Evolutionary conservation across 1,140 invertebrate species (phyloP), one percentile per base, ranked within the genome.

Genomic region (Drosophila miranda): DNA sequence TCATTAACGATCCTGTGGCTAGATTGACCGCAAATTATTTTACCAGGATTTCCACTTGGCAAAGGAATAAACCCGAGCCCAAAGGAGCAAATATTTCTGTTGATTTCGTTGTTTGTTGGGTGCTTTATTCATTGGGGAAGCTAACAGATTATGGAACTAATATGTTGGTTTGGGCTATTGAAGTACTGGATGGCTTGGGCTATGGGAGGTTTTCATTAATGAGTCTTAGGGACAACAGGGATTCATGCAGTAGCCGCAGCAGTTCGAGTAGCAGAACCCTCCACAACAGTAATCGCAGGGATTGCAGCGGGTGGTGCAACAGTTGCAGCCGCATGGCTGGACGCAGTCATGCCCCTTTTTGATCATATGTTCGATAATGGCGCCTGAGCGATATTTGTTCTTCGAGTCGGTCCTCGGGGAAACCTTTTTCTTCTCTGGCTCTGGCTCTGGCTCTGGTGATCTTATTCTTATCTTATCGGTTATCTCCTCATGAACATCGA

Each of bases 1-100:
- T 67, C 61, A 66, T 41, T 66, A 66, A 66, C 48, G 48, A 64
- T 45, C 21, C 34, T 67, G 59, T 54, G 43, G 59, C 30, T 30
- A 14, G 0, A 21, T 28, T 16, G 19, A 13, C 61, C 61, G 61
- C 61, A 67, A 67, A 64, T 54, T 68, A 67, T 67, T 54, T 54
- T 9, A 42, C 16, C 42, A 62, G 46, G 30, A 26, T 41, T 26
- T 55, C 4, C 41, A 26, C 51, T n/a, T 38, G 34, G 3, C 0
- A 5, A 38, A 13, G 11, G 11, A 38, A 38, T 38, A 38, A 38
- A 38, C 3, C 9, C 34, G 13, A 49, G 49, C 16, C 9, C 6
- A 9, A 11, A 14, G 6, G 16, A 4, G 21, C 19, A 26, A 26
- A 6, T 3, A 19, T 19, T 19, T 19, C 13, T 5, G 5, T 3